These are phyloP conservation scores for Maconellicoccus hirsutus DNA, from an alignment of 1,140 invertebrate genomes.

Conservation along the genomic window DNA sequence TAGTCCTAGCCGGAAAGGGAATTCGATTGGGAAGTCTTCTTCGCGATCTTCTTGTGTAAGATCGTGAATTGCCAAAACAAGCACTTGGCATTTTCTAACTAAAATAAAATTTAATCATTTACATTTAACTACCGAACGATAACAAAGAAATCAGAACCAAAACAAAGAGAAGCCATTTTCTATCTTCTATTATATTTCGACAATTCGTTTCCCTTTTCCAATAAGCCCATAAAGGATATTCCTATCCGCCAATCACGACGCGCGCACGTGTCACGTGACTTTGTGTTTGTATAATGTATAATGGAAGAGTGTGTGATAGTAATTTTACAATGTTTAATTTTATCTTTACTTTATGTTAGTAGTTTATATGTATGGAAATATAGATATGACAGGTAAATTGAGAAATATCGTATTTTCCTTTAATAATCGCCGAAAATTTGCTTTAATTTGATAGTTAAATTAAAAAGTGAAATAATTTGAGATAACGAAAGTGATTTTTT, in stretches of 20 bases:
- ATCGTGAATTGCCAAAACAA: conserved; percentile 74
- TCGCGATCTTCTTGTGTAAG: conserved; percentile 69
- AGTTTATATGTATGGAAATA: conserved; percentile 75
- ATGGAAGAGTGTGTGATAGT: conserved; percentile 32
- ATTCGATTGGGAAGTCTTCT: conserved; percentile 74
- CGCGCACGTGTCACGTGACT: conserved; percentile 29
- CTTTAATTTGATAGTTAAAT: conserved; percentile 10
- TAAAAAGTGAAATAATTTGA: background rate
- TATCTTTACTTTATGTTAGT: conserved; percentile 63
- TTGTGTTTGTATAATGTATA: conserved; percentile 37
- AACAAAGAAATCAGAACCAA: conserved; percentile 4
- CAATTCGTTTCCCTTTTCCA: conserved; percentile 7
- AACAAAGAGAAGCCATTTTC: conserved; percentile 8
- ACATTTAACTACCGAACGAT: background rate
- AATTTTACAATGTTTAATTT: conserved; percentile 45
- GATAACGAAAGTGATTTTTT: background rate
- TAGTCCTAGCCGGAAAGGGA: conserved; percentile 47
- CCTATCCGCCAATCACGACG: conserved; percentile 26
- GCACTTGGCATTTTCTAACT: conserved; percentile 65
- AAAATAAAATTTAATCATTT: background rate
- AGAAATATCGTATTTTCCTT: background rate
- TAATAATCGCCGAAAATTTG: conserved; percentile 23
- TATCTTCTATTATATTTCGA: conserved; percentile 5
- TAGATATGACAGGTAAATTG: conserved; percentile 50
- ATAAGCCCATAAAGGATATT: conserved; percentile 29